These are phyloP conservation scores for Cerceris rybyensis DNA, from an alignment of 2,888 invertebrate species.

Conservation along the genomic window DNA sequence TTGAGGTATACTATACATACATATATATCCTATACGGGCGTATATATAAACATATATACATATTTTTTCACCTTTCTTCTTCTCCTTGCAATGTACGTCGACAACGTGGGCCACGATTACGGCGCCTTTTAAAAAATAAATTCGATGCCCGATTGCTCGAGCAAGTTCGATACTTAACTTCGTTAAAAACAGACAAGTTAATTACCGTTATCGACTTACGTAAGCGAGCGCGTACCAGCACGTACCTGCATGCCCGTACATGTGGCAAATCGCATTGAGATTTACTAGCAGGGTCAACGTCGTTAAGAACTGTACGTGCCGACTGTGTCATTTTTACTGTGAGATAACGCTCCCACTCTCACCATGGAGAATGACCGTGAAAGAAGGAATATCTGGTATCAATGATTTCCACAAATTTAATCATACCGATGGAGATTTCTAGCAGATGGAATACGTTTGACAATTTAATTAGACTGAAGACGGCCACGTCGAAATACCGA, in stretches of 20 bases:
- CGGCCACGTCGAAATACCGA: too few relatives aligned
- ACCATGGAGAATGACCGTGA: neutral
- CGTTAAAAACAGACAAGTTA: conserved; percentile 47
- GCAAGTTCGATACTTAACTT: conserved; percentile 24
- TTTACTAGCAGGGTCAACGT: conserved; percentile 47
- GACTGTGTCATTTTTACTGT: conserved; percentile 19
- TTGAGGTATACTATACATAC: conserved; percentile 2
- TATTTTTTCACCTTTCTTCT: conserved; percentile 1
- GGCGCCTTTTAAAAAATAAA: neutral
- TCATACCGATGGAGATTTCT: neutral
- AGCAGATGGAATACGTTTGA: neutral
- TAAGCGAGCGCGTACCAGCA: conserved; percentile 26
- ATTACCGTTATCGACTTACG: conserved; percentile 61
- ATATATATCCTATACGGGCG: neutral
- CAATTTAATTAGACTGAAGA: too few relatives aligned
- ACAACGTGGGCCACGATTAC: neutral
- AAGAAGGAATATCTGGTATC: neutral
- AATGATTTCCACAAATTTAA: neutral
- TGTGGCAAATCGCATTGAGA: conserved; percentile 43
- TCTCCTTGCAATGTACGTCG: neutral
- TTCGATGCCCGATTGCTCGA: neutral
- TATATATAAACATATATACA: conserved; percentile 8
- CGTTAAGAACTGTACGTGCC: conserved; percentile 33
- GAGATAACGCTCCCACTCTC: neutral
- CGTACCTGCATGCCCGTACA: conserved; percentile 1